A percentile compares a stretch with the other conserved stretches of the same genome.
Conservation (phyloP, 2,797 vertebrate species). For the Tiaroga cobitis region DNA sequence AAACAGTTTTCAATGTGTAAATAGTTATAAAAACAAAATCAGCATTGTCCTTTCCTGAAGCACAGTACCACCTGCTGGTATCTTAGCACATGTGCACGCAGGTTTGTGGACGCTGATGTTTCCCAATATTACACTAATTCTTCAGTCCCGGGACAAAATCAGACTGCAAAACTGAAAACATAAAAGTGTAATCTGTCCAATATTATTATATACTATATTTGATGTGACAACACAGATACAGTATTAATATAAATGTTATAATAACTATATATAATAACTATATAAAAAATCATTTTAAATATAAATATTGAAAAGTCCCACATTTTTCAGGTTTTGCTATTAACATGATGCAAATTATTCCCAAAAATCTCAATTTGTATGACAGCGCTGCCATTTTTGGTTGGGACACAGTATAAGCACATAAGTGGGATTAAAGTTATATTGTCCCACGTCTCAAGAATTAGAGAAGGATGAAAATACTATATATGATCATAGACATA, state of each 20-base stretch:
- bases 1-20: background rate
- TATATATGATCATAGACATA: background rate
- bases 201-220: background rate
- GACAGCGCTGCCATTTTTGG: background rate
- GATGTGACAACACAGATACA: background rate
- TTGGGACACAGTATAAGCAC: background rate
- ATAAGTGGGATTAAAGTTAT: background rate
- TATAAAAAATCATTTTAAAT: background rate
- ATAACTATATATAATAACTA: background rate
- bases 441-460: background rate
- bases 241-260: background rate
- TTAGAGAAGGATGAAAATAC: background rate
- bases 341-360: background rate
- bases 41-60: slow-evolving; percentile 6
- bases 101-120: background rate
- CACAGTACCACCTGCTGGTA: slow-evolving; percentile 48
- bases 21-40: background rate
- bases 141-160: background rate
- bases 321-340: background rate
- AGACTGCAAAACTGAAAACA: background rate
- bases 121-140: background rate
- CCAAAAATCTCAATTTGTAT: background rate
- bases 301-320: background rate
- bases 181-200: background rate
- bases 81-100: background rate